Percentiles rank a stretch among this genome's conserved stretches.
These are phyloP conservation scores for Idaea dimidiata DNA, from an alignment of 2,888 invertebrate genomes.

Conservation along the genomic window DNA sequence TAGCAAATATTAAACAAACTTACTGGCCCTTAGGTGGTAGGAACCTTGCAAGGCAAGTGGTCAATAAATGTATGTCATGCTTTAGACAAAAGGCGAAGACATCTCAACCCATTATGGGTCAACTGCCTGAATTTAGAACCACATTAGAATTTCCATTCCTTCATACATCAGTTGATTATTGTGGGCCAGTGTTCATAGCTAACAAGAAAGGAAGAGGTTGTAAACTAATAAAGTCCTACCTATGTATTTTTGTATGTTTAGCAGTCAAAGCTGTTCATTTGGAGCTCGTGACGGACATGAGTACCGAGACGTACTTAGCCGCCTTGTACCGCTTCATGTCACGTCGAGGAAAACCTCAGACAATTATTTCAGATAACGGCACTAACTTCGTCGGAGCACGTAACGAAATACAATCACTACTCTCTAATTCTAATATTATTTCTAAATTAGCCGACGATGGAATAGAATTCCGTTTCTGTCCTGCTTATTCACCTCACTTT, in stretches of 20 bases:
- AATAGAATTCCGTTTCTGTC: constrained; percentile 14
- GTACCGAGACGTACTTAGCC: constrained; percentile 6
- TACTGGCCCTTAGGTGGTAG: constrained; percentile 11
- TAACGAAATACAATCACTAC: constrained; percentile 6
- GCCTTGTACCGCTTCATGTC: constrained; percentile 2
- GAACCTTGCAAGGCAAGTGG: constrained; percentile 15
- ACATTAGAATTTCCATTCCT: background rate
- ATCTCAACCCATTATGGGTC: constrained; percentile 16
- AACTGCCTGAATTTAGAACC: constrained; percentile 7
- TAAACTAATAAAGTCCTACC: constrained; percentile 25
- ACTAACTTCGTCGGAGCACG: constrained; percentile 8
- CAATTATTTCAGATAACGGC: constrained; percentile 11
- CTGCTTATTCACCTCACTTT: constrained; percentile 22
- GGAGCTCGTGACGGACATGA: constrained; percentile 5
- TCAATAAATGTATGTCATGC: constrained; percentile 20
- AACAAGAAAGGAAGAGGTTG: constrained; percentile 24
- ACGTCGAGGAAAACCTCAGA: constrained; percentile 8
- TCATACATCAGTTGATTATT: constrained; percentile 14
- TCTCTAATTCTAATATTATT: constrained; percentile 3
- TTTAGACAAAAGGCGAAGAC: constrained; percentile 16
- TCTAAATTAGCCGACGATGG: constrained; percentile 11
- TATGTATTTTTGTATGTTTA: constrained; percentile 28
- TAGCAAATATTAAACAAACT: constrained; percentile 9
- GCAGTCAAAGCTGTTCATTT: constrained; percentile 16
- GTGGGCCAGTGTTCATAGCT: constrained; percentile 13